phyloP scores from a whole-genome alignment of 2,888 invertebrate species.

The Eupithecia exiguata region DNA sequence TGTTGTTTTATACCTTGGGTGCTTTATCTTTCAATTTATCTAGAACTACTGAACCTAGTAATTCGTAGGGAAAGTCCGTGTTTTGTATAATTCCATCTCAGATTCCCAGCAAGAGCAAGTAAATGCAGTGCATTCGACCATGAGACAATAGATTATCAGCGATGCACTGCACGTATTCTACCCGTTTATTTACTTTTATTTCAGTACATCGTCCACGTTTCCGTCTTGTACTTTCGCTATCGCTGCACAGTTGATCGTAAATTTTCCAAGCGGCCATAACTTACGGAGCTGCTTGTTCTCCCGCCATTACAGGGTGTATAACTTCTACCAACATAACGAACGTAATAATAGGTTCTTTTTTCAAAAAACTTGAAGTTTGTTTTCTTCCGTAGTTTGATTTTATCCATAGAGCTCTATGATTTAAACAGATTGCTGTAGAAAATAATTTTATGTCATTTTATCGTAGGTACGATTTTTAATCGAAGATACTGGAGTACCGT shows the following conservation, averaged over 20 bases:
- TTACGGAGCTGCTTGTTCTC: constrained; percentile 40
- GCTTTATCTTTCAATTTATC: neutral
- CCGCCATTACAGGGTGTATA: constrained; percentile 46
- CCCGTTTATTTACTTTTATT: constrained; percentile 34
- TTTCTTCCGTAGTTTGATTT: constrained; percentile 2
- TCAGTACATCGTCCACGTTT: constrained; percentile 45
- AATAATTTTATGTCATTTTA: neutral
- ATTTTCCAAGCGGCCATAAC: constrained; percentile 52
- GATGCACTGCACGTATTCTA: constrained; percentile 27
- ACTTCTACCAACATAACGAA: constrained; percentile 37
- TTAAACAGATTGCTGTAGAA: neutral
- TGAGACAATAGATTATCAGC: constrained; percentile 34
- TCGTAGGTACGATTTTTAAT: neutral
- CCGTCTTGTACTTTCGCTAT: constrained; percentile 56
- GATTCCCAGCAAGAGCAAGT: neutral
- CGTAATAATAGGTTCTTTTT: constrained; percentile 48
- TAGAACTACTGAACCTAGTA: neutral
- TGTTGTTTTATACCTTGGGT: neutral
- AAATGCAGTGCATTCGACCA: constrained; percentile 17
- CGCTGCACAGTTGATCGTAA: constrained; percentile 50
- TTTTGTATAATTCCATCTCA: constrained; percentile 8
- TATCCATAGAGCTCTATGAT: neutral
- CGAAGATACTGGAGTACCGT: neutral
- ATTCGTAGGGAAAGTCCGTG: neutral
- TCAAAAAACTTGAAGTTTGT: constrained; percentile 30